Evolutionary conservation across 2,113 vertebrate genomes (phyloP).

Genomic region (Naja naja): DNA sequence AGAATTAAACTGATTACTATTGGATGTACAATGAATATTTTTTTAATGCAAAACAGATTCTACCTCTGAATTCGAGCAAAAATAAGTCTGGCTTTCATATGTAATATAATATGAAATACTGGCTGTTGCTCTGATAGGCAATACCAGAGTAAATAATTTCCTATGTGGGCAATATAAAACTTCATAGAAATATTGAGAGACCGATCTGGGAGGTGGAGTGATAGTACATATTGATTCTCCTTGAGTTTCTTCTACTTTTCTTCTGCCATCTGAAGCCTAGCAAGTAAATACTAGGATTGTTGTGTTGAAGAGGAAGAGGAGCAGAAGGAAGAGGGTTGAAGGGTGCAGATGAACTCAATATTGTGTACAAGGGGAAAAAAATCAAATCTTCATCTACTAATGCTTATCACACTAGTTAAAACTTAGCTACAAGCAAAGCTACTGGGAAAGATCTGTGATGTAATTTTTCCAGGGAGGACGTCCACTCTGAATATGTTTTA

Average conservation of each 20-base stretch:
- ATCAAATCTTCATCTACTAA: not conserved
- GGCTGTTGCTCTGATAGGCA: not conserved
- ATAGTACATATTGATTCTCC: not conserved
- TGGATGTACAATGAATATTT: not conserved
- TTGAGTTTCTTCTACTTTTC: not conserved
- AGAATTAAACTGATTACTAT: not conserved
- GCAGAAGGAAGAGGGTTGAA: not conserved
- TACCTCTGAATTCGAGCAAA: not conserved
- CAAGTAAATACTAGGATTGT: not conserved
- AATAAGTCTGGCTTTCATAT: not conserved
- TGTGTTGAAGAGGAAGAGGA: not conserved
- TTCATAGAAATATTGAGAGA: not conserved
- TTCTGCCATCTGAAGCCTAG: slow-evolving; percentile 6
- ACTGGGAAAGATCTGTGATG: not conserved
- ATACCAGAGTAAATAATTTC: not conserved
- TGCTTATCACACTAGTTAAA: slow-evolving; percentile 25
- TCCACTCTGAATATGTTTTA: slow-evolving; percentile 16
- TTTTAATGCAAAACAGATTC: not conserved
- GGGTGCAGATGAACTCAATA: not conserved
- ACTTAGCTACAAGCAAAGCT: not conserved
- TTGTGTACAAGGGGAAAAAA: not conserved
- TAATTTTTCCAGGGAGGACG: slow-evolving; percentile 3
- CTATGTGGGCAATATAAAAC: not conserved
- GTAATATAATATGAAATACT: not conserved
- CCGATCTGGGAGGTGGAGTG: not conserved